These are phyloP conservation scores for Drosophila tripunctata DNA, from an alignment of 2,888 invertebrate species.

Conservation along the genomic window DNA sequence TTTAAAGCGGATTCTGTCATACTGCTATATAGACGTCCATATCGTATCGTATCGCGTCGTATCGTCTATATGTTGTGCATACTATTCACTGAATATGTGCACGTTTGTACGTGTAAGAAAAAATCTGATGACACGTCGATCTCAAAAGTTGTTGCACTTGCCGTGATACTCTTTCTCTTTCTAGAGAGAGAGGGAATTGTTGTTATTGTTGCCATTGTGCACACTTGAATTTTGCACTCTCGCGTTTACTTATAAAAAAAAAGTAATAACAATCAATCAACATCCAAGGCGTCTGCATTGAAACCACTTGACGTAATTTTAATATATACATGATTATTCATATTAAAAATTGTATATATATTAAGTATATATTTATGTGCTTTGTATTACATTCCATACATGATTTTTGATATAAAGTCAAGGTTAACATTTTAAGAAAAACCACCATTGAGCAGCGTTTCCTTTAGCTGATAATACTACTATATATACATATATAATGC, in stretches of 20 bases:
- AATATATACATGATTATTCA: conserved; percentile 1
- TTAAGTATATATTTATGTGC: background rate
- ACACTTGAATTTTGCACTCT: conserved; percentile 30
- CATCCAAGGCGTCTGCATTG: conserved; percentile 45
- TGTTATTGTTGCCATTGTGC: conserved; percentile 5
- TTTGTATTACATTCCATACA: conserved; percentile 1
- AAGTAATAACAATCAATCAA: conserved; percentile 29
- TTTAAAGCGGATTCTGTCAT: conserved; percentile 74
- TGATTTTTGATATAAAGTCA: conserved; percentile 27
- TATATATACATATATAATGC: no score
- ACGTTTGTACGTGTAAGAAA: conserved; percentile 33
- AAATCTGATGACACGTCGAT: conserved; percentile 24
- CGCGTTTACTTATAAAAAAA: conserved; percentile 7
- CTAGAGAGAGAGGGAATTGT: background rate
- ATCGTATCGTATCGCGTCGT: no score
- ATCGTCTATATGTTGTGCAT: no score
- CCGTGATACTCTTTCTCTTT: background rate
- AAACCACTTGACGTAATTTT: conserved; percentile 49
- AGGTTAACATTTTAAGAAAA: conserved; percentile 36
- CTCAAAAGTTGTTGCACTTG: conserved; percentile 24
- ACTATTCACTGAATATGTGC: conserved; percentile 1
- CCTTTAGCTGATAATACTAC: conserved; percentile 44
- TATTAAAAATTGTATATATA: conserved; percentile 2
- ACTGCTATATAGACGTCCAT: conserved; percentile 7
- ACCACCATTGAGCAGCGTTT: conserved; percentile 21